A percentile compares a stretch with the other conserved stretches of the same genome.
These are phyloP conservation scores for Syrphus vitripennis DNA, from an alignment of 2,888 invertebrate species.

Conservation along the genomic window DNA sequence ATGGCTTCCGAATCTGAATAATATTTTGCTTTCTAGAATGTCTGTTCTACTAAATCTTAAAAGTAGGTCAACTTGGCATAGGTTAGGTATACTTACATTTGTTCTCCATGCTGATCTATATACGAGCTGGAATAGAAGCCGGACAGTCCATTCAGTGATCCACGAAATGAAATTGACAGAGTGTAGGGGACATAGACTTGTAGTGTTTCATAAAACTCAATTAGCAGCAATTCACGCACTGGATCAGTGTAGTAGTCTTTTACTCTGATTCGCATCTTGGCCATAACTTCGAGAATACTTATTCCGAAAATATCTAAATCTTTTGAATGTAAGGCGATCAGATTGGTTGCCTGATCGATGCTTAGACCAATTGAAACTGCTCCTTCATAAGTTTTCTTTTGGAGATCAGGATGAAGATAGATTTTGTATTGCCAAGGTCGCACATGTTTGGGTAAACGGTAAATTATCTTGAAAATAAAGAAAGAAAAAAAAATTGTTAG, in stretches of 20 bases:
- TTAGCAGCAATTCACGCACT: constrained; percentile 80
- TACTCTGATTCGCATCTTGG: constrained; percentile 77
- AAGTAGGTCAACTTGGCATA: constrained; percentile 71
- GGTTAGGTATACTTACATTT: constrained; percentile 83
- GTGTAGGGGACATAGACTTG: constrained; percentile 80
- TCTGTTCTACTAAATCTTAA: constrained; percentile 4
- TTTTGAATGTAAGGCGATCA: constrained; percentile 77
- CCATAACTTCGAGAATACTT: constrained; percentile 77
- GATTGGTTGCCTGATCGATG: constrained; percentile 73
- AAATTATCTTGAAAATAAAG: constrained; percentile 74
- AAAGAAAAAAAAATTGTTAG: not conserved
- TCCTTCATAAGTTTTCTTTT: constrained; percentile 74
- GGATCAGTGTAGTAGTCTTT: constrained; percentile 74
- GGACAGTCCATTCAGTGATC: constrained; percentile 85
- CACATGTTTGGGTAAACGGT: constrained; percentile 76
- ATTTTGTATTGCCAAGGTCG: constrained; percentile 75
- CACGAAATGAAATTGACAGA: constrained; percentile 85
- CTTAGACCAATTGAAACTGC: constrained; percentile 77
- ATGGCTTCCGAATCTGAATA: constrained; percentile 16
- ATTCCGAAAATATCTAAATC: constrained; percentile 74
- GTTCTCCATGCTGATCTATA: constrained; percentile 77
- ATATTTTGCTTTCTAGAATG: constrained; percentile 10
- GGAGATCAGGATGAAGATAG: constrained; percentile 75
- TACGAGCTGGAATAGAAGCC: constrained; percentile 89
- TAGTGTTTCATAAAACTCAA: constrained; percentile 79